Percentiles rank a stretch among this genome's conserved stretches.
phyloP scores from a whole-genome alignment of 2,888 invertebrate genomes.

The Lagria hirta region DNA sequence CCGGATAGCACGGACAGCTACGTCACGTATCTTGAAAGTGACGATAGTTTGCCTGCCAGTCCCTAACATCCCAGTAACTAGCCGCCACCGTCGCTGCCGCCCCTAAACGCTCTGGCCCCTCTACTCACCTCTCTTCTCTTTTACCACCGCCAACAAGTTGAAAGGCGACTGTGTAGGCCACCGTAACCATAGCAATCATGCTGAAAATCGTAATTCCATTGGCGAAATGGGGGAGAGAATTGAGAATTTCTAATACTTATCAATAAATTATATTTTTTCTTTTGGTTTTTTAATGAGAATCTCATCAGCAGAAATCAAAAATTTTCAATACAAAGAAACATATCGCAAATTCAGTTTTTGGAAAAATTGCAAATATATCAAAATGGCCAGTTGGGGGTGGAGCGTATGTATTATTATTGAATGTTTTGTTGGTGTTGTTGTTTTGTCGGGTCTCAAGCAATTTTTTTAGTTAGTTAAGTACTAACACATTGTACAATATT shows the following conservation, averaged over 20 bases:
- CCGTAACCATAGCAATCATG: constrained; percentile 9
- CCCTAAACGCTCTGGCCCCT: constrained; percentile 24
- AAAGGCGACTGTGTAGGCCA: constrained; percentile 18
- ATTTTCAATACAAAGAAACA: constrained; percentile 11
- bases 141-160: constrained; percentile 11
- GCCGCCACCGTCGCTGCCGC: constrained; percentile 27
- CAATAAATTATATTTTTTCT: too few species aligned
- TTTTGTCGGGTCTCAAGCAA: constrained; percentile 24
- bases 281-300: too few species aligned
- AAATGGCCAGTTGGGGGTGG: neutral
- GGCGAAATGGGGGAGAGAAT: constrained; percentile 1
- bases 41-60: constrained; percentile 75
- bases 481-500: constrained; percentile 33
- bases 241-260: neutral
- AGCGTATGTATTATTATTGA: constrained; percentile 12
- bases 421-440: constrained; percentile 27
- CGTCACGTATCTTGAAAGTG: constrained; percentile 90
- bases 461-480: constrained; percentile 28
- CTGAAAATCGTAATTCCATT: neutral
- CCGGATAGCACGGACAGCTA: constrained; percentile 85
- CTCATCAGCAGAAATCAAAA: constrained; percentile 16
- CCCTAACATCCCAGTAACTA: constrained; percentile 59
- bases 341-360: constrained; percentile 6
- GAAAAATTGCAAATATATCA: neutral
- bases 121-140: constrained; percentile 25